Evolutionary conservation across 1,140 invertebrate species (phyloP).

Genomic region (Drepana arcuata): DNA sequence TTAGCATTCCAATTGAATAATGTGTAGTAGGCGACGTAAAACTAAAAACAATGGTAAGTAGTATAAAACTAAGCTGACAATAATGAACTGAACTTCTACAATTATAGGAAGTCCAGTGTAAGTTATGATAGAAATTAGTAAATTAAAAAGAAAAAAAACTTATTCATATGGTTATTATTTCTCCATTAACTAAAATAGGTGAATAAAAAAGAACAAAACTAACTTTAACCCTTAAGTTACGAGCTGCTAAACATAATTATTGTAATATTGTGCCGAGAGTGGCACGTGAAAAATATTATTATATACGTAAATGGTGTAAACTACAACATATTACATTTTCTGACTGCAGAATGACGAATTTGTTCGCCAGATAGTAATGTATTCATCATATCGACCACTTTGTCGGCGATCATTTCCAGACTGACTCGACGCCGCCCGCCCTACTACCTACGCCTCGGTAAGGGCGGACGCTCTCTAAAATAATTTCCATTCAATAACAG

Average conservation of each 20-base stretch:
- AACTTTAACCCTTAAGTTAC: slow-evolving; percentile 54
- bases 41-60: slow-evolving; percentile 42
- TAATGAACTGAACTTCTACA: slow-evolving; percentile 18
- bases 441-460: slow-evolving; percentile 6
- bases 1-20: slow-evolving; percentile 58
- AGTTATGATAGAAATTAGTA: slow-evolving; percentile 28
- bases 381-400: too few relatives aligned
- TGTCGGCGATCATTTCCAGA: slow-evolving; percentile 8
- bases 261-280: slow-evolving; percentile 17
- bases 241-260: slow-evolving; percentile 61
- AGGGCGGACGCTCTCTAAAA: slow-evolving; percentile 48
- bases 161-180: slow-evolving; percentile 53
- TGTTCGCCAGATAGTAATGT: too few relatives aligned
- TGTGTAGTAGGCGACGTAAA: slow-evolving; percentile 67
- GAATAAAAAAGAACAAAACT: slow-evolving; percentile 55
- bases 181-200: slow-evolving; percentile 59
- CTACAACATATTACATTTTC: slow-evolving; percentile 18
- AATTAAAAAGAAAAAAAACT: slow-evolving; percentile 37
- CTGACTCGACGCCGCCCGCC: slow-evolving; percentile 1
- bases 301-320: slow-evolving; percentile 16
- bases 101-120: slow-evolving; percentile 4
- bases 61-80: slow-evolving; percentile 25
- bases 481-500: slow-evolving; percentile 69
- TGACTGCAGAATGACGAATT: slow-evolving; percentile 5
- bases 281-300: slow-evolving; percentile 13